Percentiles rank a stretch among this genome's conserved stretches.
Evolutionary conservation across 1,140 invertebrate species (phyloP).

Genomic region (Ceratina calcarata): DNA sequence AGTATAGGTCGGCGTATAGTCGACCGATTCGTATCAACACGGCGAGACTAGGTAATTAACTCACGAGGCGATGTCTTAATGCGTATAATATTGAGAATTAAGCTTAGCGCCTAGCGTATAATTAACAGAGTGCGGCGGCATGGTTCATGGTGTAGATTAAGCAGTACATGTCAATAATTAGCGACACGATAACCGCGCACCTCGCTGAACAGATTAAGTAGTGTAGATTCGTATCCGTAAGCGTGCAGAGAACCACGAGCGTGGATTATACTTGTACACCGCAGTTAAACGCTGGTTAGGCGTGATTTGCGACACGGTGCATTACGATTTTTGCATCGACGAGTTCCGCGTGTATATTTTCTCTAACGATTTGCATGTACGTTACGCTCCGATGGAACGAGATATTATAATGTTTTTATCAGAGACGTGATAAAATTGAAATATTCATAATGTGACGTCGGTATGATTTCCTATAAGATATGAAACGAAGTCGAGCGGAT

Average conservation of each 20-base stretch:
- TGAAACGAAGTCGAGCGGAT: no score
- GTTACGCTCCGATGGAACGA: no score
- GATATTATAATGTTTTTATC: no score
- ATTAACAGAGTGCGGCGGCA: neutral
- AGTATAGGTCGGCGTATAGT: neutral
- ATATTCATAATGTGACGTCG: no score
- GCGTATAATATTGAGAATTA: constrained; percentile 8
- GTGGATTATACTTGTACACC: neutral
- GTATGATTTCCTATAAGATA: no score
- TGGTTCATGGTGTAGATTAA: constrained; percentile 6
- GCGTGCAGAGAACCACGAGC: neutral
- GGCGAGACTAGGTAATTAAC: constrained; percentile 8
- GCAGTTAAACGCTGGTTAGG: neutral
- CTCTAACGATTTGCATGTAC: no score
- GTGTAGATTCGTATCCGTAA: neutral
- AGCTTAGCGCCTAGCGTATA: neutral
- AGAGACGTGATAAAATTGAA: no score
- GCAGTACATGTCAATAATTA: constrained; percentile 36
- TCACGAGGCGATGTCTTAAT: constrained; percentile 8
- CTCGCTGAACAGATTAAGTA: constrained; percentile 14
- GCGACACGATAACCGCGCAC: neutral
- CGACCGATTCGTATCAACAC: neutral
- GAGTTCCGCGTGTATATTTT: no score
- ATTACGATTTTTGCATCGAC: no score
- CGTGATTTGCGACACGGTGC: no score